Evolutionary conservation across 2,797 vertebrate genomes (phyloP).

Genomic region (Microctenopoma steveboyesi): DNA sequence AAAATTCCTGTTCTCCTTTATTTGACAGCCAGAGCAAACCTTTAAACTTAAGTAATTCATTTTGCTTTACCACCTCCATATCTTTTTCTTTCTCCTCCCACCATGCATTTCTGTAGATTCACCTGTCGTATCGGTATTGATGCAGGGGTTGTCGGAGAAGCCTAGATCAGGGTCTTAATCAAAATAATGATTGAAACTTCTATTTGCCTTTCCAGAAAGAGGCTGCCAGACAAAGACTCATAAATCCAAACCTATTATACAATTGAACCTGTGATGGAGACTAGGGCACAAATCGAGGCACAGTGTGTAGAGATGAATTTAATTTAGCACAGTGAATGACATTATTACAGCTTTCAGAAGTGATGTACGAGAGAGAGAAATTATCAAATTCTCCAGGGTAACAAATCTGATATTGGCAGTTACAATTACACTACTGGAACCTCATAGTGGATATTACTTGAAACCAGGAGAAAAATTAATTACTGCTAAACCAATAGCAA

Average conservation of each 20-base stretch:
- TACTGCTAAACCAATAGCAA: conserved; percentile 50
- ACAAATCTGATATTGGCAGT: conserved; percentile 58
- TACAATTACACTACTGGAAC: conserved; percentile 52
- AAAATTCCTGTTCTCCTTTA: conserved; percentile 18
- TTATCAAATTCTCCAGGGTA: conserved; percentile 46
- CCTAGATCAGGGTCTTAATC: conserved; percentile 61
- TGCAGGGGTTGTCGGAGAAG: conserved; percentile 44
- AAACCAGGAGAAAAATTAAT: conserved; percentile 50
- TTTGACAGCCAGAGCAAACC: conserved; percentile 30
- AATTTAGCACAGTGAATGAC: conserved; percentile 71
- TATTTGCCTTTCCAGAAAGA: conserved; percentile 59
- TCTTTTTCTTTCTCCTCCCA: neutral
- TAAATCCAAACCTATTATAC: conserved; percentile 69
- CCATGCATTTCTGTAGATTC: conserved; percentile 24
- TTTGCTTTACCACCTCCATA: conserved; percentile 22
- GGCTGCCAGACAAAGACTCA: conserved; percentile 69
- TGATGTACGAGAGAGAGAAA: conserved; percentile 51
- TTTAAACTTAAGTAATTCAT: conserved; percentile 37
- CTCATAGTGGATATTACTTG: conserved; percentile 26
- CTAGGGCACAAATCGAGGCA: conserved; percentile 52
- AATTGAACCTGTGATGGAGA: conserved; percentile 54
- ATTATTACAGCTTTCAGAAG: conserved; percentile 59
- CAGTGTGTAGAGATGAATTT: conserved; percentile 65
- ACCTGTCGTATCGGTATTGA: conserved; percentile 52
- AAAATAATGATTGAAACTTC: conserved; percentile 67